A percentile compares a stretch with the other conserved stretches of the same genome.
phyloP scores from a whole-genome alignment of 2,888 invertebrate genomes.

The Pristionchus exspectatus region DNA sequence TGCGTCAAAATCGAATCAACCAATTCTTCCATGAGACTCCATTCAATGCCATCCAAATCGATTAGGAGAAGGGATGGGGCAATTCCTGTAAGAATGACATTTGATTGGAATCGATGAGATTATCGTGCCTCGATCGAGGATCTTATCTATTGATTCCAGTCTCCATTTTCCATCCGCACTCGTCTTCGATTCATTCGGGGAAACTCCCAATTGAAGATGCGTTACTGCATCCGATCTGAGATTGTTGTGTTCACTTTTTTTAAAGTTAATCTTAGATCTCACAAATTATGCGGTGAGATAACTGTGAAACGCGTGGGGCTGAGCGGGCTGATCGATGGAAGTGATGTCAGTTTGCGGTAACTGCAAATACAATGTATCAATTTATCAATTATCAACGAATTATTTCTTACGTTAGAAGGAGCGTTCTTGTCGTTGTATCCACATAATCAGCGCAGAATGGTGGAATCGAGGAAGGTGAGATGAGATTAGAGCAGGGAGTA shows the following conservation, averaged over 20 bases:
- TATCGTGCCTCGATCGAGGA: constrained; percentile 36
- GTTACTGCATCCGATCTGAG: background rate
- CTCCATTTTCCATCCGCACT: constrained; percentile 44
- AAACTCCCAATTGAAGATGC: constrained; percentile 22
- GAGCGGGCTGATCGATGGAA: background rate
- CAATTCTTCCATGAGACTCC: constrained; percentile 26
- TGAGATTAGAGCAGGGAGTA: background rate
- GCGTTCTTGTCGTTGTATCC: background rate
- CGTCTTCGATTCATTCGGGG: constrained; percentile 36
- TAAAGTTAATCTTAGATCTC: background rate
- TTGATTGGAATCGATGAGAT: background rate
- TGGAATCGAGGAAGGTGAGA: constrained; percentile 15
- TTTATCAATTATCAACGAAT: background rate
- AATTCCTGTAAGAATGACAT: background rate
- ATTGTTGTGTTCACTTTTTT: too few relatives aligned
- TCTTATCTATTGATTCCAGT: constrained; percentile 3
- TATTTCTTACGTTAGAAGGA: constrained; percentile 22
- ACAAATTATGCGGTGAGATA: constrained; percentile 33
- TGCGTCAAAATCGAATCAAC: background rate
- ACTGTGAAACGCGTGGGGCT: background rate
- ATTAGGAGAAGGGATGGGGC: constrained; percentile 5
- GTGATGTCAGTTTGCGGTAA: background rate
- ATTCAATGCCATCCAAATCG: constrained; percentile 41
- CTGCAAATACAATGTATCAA: constrained; percentile 32
- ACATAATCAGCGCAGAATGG: background rate